Base-by-base conservation (phyloP, 2,888 invertebrate genomes). In the Vanessa cardui region DNA sequence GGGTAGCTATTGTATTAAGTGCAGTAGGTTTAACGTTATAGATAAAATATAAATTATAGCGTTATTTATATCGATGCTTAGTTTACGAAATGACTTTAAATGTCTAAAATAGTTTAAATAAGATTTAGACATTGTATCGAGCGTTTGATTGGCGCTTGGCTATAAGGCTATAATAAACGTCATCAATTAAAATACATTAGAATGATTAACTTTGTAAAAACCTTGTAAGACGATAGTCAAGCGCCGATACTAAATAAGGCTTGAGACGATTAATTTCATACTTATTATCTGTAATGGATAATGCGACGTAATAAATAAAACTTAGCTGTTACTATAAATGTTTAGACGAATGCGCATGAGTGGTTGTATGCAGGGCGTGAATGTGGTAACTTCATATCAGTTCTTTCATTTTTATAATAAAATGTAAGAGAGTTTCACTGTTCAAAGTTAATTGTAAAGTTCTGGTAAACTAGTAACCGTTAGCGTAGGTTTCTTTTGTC, bases 261-360 rank as follows among this genome's bases (percentile, higher is more conserved):
- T 87, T 83, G 77, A 80, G 85, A 83, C 85, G 83, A 86, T 83
- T 82, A 82, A 81, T 85, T 85, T 87, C 84, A 78, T 80, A 80
- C 78, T 85, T 87, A 84, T 88, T 89, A 87, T 88, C 90, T 87
- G 85, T 86, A 88, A 86, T 78, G 83, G 88, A 83, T 89, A 86
- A 87, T 85, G 78, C 78, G 82, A 85, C 80, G 83, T 90, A 88
- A 87, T 85, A 80, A 84, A 83, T 87, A 85, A 87, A 85, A 86
- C 81, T 86, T 92, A 92, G 92, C 88, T 90, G 91, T 92, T 92
- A 92, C 82, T 84, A 90, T 92, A 92, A 92, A 92, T 92, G 92
- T 92, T 91, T 92, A 92, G 92, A 87, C 86, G 91, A 88, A 83
- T 86, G 90, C 88, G 80, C 80, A 83, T 84, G 91, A 87, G 88